phyloP scores from a whole-genome alignment of 2,888 invertebrate species.

The Pecten maximus region DNA sequence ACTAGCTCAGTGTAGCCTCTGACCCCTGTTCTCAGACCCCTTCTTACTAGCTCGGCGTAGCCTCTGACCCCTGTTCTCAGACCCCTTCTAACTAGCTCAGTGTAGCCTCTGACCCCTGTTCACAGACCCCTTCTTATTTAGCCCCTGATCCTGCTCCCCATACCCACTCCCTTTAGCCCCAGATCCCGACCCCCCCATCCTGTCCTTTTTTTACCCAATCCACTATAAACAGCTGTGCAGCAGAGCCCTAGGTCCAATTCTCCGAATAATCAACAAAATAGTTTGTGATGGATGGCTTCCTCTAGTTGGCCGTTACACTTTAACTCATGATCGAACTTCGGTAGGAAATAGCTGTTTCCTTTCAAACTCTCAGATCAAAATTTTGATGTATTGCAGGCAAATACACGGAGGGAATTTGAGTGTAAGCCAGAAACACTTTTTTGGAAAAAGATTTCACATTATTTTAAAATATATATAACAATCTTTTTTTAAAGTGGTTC shows the following conservation, averaged over 20 bases:
- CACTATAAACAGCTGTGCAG: neutral
- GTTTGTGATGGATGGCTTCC: neutral
- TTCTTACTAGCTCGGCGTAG: too few relatives aligned
- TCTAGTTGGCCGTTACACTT: neutral
- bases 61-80: too few relatives aligned
- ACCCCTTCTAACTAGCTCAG: too few relatives aligned
- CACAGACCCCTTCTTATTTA: neutral
- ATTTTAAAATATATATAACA: neutral
- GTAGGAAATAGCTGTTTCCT: conserved; percentile 6
- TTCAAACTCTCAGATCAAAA: neutral
- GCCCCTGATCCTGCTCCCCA: neutral
- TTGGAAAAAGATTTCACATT: neutral
- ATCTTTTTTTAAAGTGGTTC: neutral
- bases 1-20: too few relatives aligned
- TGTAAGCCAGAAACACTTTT: neutral
- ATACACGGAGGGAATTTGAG: neutral
- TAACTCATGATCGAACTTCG: neutral
- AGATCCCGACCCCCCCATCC: neutral
- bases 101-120: too few relatives aligned
- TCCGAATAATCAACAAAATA: neutral
- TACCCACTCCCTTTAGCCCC: neutral
- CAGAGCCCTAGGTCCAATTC: neutral
- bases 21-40: too few relatives aligned
- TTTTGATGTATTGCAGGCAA: neutral
- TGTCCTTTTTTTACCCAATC: neutral